Evolutionary conservation across 2,113 vertebrate genomes (phyloP).

Genomic region (Apteryx mantelli): DNA sequence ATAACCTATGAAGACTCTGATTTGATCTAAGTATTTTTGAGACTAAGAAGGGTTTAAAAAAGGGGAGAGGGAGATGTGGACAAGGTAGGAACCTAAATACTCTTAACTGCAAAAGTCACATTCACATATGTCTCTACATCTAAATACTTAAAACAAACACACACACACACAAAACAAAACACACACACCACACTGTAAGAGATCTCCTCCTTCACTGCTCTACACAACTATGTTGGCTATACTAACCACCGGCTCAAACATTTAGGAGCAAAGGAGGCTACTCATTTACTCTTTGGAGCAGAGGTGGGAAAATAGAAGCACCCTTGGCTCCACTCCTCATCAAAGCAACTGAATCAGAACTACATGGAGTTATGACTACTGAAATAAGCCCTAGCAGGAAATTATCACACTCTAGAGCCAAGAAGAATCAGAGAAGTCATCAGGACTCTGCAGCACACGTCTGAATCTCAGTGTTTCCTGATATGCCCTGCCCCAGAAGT

Average conservation of each 20-base stretch:
- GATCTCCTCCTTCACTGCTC: neutral
- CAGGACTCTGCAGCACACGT: neutral
- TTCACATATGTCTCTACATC: too few species aligned
- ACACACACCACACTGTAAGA: neutral
- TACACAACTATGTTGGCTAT: accelerated
- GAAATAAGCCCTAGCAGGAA: neutral
- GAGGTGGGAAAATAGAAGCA: neutral
- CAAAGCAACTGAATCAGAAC: neutral
- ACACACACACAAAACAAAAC: too few species aligned
- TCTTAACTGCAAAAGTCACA: neutral
- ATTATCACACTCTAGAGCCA: neutral
- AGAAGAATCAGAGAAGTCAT: neutral
- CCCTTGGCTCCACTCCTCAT: neutral
- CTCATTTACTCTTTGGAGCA: neutral
- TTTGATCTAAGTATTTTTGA: neutral
- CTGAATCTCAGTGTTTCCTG: neutral
- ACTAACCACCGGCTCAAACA: neutral
- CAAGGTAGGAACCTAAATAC: neutral
- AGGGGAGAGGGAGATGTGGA: neutral
- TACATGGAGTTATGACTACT: neutral
- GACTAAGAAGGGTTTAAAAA: neutral
- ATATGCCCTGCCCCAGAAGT: too few species aligned
- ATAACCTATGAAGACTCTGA: neutral
- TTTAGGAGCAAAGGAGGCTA: neutral
- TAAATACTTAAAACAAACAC: neutral